Conservation (phyloP, 2,113 vertebrate genomes). For the Ptychochromis oligacanthus region DNA sequence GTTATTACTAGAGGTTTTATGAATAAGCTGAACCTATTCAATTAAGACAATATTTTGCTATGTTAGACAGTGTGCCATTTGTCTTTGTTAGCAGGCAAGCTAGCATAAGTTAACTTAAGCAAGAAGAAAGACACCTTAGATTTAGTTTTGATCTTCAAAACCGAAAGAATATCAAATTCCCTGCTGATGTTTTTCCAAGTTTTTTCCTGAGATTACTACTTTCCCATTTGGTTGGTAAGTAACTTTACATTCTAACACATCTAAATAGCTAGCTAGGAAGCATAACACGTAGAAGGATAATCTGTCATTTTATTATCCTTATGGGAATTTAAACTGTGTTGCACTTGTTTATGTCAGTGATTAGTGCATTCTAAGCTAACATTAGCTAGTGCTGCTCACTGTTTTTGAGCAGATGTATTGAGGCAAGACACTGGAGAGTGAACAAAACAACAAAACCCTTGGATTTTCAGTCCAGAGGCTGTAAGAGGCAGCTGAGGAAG, state of each 20-base stretch:
- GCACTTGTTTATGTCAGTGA: background rate
- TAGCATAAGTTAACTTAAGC: background rate
- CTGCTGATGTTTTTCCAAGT: accelerated
- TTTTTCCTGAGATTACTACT: background rate
- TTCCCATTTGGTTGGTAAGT: background rate
- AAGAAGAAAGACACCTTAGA: background rate
- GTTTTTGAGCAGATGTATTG: background rate
- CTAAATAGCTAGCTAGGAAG: background rate
- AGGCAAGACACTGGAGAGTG: background rate
- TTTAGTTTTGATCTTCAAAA: background rate
- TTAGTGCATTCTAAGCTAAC: background rate
- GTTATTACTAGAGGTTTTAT: background rate
- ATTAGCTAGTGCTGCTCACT: background rate
- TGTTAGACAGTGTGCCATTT: background rate
- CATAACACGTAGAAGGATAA: background rate
- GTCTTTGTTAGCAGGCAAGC: background rate
- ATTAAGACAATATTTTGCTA: accelerated
- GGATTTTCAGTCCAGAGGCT: background rate
- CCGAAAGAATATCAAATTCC: background rate
- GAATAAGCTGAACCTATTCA: background rate
- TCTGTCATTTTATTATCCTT: background rate
- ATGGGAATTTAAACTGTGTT: background rate
- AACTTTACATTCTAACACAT: background rate
- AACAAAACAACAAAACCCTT: background rate
- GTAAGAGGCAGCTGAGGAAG: background rate